Conservation (phyloP, 2,113 vertebrate species). For the Chaetura pelagica region DNA sequence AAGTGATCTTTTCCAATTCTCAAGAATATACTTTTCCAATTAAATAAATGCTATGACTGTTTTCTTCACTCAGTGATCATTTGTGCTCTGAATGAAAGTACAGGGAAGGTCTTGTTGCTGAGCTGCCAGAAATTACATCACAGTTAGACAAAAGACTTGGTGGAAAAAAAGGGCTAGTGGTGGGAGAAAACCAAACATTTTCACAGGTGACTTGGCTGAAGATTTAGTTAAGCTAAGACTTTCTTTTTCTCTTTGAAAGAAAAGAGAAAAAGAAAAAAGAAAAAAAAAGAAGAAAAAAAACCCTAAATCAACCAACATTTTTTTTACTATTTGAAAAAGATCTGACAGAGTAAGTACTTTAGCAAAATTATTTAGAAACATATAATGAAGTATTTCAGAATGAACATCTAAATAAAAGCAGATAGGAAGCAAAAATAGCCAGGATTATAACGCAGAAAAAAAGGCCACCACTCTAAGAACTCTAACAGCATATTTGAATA, state of each 20-base stretch:
- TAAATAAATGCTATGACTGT: background rate
- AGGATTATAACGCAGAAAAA: background rate
- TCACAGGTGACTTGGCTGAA: conserved; percentile 39
- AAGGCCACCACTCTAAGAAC: background rate
- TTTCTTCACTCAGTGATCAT: background rate
- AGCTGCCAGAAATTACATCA: conserved; percentile 27
- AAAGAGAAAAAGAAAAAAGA: background rate
- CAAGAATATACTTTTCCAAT: background rate
- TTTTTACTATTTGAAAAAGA: background rate
- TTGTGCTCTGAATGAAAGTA: background rate
- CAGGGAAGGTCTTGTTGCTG: background rate
- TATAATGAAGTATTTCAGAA: background rate
- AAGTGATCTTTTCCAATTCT: background rate
- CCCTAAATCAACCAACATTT: no score
- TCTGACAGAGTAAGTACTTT: background rate
- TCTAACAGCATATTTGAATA: background rate
- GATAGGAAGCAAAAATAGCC: background rate
- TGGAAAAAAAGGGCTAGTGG: background rate
- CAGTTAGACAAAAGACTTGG: background rate
- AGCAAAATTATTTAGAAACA: background rate
- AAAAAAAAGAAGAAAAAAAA: no score
- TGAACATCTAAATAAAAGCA: background rate
- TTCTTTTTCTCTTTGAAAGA: background rate
- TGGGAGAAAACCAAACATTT: conserved; percentile 40
- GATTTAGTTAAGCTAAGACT: background rate